phyloP scores from a whole-genome alignment of 2,113 vertebrate species.

The Thalassarche chlororhynchos region DNA sequence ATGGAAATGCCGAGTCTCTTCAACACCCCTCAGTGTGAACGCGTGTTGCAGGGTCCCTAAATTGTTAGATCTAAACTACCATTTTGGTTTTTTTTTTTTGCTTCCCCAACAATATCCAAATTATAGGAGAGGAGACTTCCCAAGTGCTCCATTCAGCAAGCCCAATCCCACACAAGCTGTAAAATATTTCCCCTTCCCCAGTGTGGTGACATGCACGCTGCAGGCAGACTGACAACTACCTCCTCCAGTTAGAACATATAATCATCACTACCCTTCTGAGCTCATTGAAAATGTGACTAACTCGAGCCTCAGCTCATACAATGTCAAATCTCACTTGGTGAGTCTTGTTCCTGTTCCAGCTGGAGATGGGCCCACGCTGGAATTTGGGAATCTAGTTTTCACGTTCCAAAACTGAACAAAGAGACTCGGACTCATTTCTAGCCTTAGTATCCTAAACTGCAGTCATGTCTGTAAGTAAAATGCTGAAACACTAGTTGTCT shows the following conservation, averaged over 20 bases:
- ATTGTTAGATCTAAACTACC: background rate
- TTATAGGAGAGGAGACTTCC: constrained; percentile 31
- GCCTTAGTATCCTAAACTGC: background rate
- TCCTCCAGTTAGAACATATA: constrained; percentile 54
- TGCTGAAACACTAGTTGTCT: constrained; percentile 43
- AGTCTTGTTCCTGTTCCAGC: constrained; percentile 53
- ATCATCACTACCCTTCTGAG: constrained; percentile 51
- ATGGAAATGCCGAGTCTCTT: background rate
- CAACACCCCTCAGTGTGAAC: background rate
- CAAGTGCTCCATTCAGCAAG: constrained; percentile 21
- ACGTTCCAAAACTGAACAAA: constrained; percentile 4
- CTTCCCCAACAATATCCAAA: background rate
- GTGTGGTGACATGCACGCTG: constrained; percentile 4
- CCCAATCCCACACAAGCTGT: constrained; percentile 31
- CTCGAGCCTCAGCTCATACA: constrained; percentile 10
- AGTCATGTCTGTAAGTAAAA: constrained; percentile 38
- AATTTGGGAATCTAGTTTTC: constrained; percentile 48
- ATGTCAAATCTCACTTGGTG: constrained; percentile 51
- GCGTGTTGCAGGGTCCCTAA: background rate
- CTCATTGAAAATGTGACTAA: constrained; percentile 57
- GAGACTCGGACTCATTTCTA: background rate
- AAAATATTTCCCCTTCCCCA: constrained; percentile 9
- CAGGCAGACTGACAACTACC: constrained; percentile 58
- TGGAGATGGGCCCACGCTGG: constrained; percentile 54
- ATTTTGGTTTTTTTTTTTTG: background rate